Evolutionary conservation across 35 echinoderm and acorn worm genomes (phyloP), one percentile per base, ranked within the genome.

Genomic region (Eucidaris tribuloides): DNA sequence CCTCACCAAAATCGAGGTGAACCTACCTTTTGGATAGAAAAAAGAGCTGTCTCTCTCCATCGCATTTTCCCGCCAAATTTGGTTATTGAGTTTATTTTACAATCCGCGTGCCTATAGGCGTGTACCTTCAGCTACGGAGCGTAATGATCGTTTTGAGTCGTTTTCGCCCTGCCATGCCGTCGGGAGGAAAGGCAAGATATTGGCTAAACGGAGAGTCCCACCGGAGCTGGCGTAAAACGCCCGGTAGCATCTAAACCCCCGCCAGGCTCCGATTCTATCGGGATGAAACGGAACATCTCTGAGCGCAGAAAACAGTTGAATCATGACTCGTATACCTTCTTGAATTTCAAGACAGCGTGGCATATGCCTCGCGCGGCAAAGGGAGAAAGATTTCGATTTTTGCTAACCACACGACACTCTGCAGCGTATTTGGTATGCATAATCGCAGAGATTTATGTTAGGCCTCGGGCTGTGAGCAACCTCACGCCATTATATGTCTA

Each of bases 1-100:
- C n/a, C n/a, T n/a, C n/a, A n/a, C n/a, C n/a, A n/a, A n/a, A n/a
- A n/a, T n/a, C n/a, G 68, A 74, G 40, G 68, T 36, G 68, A 74
- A 74, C 44, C 68, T 74, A 42, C 13, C 68, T 40, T 40, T 36
- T 33, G 44, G 35, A 44, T 74, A 74, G 68, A 74, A 74, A 74
- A 74, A 22, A 74, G 41, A 38, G 68, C 44, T 40, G 68, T 74
- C 68, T n/a, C n/a, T n/a, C n/a, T 44, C 68, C 68, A 18, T 24
- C 44, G 68, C 33, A 74, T 74, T 40, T 38, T 74, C 68, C 35
- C 68, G 38, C 68, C 68, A 74, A 74, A 74, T 74, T 74, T 74
- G 68, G 68, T 74, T 74, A 74, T 74, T 74, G 68, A 74, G 68
- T 74, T 74, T 74, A 74, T 74, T 74, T 74, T 74, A 40, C 68